A percentile compares a stretch with the other conserved stretches of the same genome.
Evolutionary conservation across 2,888 invertebrate species (phyloP).

Genomic region (Marasmarcha lunaedactyla): DNA sequence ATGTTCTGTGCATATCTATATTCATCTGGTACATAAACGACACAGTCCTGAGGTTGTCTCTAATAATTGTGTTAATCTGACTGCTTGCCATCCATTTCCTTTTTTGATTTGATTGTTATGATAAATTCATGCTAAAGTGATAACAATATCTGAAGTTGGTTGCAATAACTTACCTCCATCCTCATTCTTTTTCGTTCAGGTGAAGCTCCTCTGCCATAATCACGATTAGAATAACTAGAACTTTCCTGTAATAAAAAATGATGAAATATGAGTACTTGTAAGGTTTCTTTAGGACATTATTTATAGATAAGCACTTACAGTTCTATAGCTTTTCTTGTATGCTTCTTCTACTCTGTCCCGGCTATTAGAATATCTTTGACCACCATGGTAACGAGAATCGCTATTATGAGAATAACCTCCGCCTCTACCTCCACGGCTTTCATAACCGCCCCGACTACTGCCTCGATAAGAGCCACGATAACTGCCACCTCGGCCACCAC

Average conservation of each 20-base stretch:
- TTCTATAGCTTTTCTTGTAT: slow-evolving; percentile 59
- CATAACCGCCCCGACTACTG: slow-evolving; percentile 45
- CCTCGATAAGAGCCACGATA: slow-evolving; percentile 56
- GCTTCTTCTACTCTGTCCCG: slow-evolving; percentile 57
- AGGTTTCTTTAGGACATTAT: too few relatives aligned
- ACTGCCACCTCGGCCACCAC: slow-evolving; percentile 38
- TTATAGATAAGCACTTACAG: too few relatives aligned
- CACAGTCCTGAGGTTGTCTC: too few relatives aligned
- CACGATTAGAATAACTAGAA: slow-evolving; percentile 61
- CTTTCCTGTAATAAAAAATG: slow-evolving; percentile 36
- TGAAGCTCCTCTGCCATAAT: slow-evolving; percentile 69
- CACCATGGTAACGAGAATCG: slow-evolving; percentile 49
- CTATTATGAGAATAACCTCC: slow-evolving; percentile 47
- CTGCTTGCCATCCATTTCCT: too few relatives aligned
- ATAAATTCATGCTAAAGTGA: too few relatives aligned
- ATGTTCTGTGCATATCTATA: too few relatives aligned
- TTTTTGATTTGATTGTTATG: too few relatives aligned
- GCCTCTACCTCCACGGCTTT: slow-evolving; percentile 49
- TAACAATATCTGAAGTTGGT: too few relatives aligned
- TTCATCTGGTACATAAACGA: too few relatives aligned
- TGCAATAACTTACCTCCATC: slow-evolving; percentile 61
- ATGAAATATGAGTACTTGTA: too few relatives aligned
- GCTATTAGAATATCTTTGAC: slow-evolving; percentile 43
- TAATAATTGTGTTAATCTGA: too few relatives aligned
- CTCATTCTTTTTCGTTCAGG: slow-evolving; percentile 75